Conservation (phyloP, 2,888 invertebrate genomes). For the Drosophila mercatorum region DNA sequence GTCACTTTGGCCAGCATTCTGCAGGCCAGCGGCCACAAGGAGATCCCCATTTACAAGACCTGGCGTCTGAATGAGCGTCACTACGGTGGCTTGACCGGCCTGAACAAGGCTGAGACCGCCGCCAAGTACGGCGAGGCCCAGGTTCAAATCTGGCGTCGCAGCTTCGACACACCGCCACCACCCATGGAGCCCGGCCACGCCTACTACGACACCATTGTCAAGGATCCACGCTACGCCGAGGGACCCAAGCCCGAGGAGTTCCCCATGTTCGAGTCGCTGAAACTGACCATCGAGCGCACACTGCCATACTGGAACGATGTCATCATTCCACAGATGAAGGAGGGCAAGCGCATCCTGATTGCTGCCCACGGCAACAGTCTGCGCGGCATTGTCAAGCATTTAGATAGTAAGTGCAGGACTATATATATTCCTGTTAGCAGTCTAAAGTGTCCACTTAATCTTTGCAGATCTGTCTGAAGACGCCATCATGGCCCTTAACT, state of each 20-base stretch:
- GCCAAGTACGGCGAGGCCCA: conserved; percentile 94
- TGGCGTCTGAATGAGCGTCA: conserved; percentile 96
- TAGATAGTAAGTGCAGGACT: conserved; percentile 88
- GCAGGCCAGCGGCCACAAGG: conserved; percentile 88
- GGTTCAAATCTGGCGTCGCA: conserved; percentile 93
- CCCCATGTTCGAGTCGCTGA: conserved; percentile 93
- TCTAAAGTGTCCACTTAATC: background rate
- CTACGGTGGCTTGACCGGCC: conserved; percentile 94
- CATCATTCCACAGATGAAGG: conserved; percentile 90
- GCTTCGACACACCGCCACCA: conserved; percentile 94
- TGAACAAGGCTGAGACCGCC: conserved; percentile 94
- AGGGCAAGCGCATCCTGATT: conserved; percentile 92
- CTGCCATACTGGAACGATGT: conserved; percentile 95
- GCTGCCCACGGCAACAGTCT: conserved; percentile 96
- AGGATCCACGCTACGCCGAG: conserved; percentile 90
- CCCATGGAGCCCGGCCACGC: conserved; percentile 92
- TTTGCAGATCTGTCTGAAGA: conserved; percentile 89
- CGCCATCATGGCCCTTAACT: conserved; percentile 91
- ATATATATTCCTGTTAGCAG: background rate
- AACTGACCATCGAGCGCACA: conserved; percentile 92
- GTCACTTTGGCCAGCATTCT: conserved; percentile 90
- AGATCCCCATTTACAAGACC: conserved; percentile 89
- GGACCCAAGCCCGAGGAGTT: conserved; percentile 92
- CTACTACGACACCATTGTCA: conserved; percentile 91
- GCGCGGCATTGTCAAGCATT: conserved; percentile 94